Evolutionary conservation across 2,888 invertebrate genomes (phyloP).

Genomic region (Augiades crinisus): DNA sequence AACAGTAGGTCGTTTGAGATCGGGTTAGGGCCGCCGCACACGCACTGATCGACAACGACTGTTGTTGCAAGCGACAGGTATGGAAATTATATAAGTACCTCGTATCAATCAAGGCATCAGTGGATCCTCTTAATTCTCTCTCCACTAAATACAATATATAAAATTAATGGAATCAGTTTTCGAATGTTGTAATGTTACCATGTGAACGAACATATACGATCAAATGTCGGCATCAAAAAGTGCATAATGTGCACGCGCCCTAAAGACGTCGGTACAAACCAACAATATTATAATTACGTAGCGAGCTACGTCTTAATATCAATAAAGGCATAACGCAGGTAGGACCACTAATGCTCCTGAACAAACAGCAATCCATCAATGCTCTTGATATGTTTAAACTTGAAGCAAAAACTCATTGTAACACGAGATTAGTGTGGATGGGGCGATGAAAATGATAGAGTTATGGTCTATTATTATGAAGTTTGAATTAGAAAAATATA

Average conservation of each 20-base stretch:
- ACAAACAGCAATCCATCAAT: slow-evolving; percentile 77
- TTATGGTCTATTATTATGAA: background rate
- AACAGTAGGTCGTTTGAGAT: too few species aligned
- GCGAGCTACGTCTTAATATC: slow-evolving; percentile 62
- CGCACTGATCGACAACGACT: too few species aligned
- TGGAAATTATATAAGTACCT: too few species aligned
- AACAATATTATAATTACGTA: slow-evolving; percentile 60
- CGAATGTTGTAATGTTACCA: too few species aligned
- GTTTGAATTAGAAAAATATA: too few species aligned
- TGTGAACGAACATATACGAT: background rate
- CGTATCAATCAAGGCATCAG: too few species aligned
- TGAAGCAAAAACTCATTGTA: slow-evolving; percentile 47
- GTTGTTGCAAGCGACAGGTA: too few species aligned
- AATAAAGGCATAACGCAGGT: slow-evolving; percentile 61
- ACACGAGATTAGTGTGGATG: slow-evolving; percentile 44
- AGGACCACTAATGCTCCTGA: slow-evolving; percentile 59
- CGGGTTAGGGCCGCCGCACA: too few species aligned
- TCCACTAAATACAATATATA: too few species aligned
- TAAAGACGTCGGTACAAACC: slow-evolving; percentile 36
- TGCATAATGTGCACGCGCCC: background rate
- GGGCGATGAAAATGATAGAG: slow-evolving; percentile 5
- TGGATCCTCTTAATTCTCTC: too few species aligned
- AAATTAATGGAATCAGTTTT: too few species aligned
- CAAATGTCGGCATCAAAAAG: background rate
- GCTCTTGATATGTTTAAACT: slow-evolving; percentile 49